Conservation (phyloP, 2,888 invertebrate genomes). For the Diloba caeruleocephala region DNA sequence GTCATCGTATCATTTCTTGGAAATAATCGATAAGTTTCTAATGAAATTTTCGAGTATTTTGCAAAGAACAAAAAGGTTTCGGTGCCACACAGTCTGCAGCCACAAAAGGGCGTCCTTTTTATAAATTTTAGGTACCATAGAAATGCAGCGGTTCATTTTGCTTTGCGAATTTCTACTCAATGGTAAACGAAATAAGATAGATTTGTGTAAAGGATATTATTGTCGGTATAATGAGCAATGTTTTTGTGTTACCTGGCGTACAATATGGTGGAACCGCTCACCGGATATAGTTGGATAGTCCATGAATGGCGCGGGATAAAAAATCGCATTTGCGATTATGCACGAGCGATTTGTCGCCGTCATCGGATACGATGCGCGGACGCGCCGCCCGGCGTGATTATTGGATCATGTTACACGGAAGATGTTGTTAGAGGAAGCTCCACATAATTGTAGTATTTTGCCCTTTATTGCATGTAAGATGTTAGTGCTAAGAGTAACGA, state of each 20-base stretch:
- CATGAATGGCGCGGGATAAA: slow-evolving; percentile 75
- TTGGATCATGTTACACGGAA: slow-evolving; percentile 81
- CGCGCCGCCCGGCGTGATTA: slow-evolving; percentile 70
- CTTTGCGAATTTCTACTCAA: slow-evolving; percentile 66
- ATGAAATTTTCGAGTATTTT: slow-evolving; percentile 72
- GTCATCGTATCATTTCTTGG: slow-evolving; percentile 73
- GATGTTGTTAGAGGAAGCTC: slow-evolving; percentile 65
- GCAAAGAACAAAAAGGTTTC: slow-evolving; percentile 80
- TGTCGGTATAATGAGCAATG: slow-evolving; percentile 74
- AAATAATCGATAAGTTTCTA: slow-evolving; percentile 73
- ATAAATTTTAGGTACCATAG: slow-evolving; percentile 79
- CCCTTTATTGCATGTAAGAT: slow-evolving; percentile 49
- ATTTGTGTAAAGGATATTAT: slow-evolving; percentile 53
- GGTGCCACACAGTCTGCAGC: slow-evolving; percentile 87
- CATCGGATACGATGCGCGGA: slow-evolving; percentile 79
- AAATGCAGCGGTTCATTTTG: slow-evolving; percentile 71
- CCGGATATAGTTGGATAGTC: slow-evolving; percentile 83
- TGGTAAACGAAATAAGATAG: slow-evolving; percentile 52
- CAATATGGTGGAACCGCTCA: slow-evolving; percentile 77
- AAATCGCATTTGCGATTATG: slow-evolving; percentile 86
- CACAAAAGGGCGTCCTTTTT: slow-evolving; percentile 81
- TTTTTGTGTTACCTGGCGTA: slow-evolving; percentile 77
- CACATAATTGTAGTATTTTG: slow-evolving; percentile 49
- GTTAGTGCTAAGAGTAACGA: slow-evolving; percentile 27
- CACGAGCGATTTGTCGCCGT: slow-evolving; percentile 86